Evolutionary conservation across 2,888 invertebrate genomes (phyloP), one percentile per base, ranked within the genome.

Genomic region (Conomelus anceps): DNA sequence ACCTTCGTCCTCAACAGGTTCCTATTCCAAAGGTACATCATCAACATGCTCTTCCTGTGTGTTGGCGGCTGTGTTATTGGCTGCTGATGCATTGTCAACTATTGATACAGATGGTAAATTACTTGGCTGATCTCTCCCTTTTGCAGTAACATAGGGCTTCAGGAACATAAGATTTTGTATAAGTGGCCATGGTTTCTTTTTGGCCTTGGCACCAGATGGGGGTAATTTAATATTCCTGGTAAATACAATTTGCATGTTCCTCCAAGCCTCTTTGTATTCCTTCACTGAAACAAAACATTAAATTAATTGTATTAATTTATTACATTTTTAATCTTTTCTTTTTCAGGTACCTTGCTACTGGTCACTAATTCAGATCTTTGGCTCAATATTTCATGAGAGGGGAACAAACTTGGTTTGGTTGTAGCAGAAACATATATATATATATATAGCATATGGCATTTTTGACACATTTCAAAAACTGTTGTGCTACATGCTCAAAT

Each of bases 281-380:
- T 89, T 88, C 90, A 22, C 84, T 84, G 17, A 17, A 84, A 84
- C 7, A 84, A 17, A 84, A 9, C 84, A 22, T 84, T 9, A 7
- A 84, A 84, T 9, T 84, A 84, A 84, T 7, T 84, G 17, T 23
- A 90, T 89, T 63, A 86, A 84, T 7, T 84, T 84, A 88, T 23
- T 89, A 84, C 23, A 88, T 85, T 88, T 85, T 87, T 88, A 84
- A 26, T 34, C 86, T 88, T 89, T 26, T 90, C 90, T 91, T 22
- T 91, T 91, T 90, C 89, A 91, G 91, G 89, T 92, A 91, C 90
- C 91, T 91, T 85, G 91, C 91, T 89, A 91, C 91, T 86, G 91
- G 91, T 29, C 34, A 88, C 41, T 91, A 90, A 86, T 91, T 91
- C 89, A 85, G 85, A 20, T 90, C 90, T 22, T 88, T 92, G 29